phyloP scores from a whole-genome alignment of 1,140 invertebrate genomes.

The Pectinophora gossypiella region DNA sequence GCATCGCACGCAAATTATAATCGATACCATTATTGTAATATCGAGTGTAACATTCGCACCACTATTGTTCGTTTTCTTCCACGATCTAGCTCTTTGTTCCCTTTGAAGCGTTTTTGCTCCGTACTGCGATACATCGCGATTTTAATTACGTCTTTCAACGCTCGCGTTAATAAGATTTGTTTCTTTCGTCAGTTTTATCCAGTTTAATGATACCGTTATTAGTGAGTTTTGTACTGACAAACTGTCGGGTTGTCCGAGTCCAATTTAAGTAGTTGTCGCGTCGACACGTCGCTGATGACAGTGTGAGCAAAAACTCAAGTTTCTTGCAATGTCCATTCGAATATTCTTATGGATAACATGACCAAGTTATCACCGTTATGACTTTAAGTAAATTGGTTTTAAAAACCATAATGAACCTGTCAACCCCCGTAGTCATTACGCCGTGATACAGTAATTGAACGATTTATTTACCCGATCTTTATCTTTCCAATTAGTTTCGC shows the following conservation, averaged over 20 bases:
- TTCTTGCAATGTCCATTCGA: slow-evolving; percentile 20
- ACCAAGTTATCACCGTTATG: background rate
- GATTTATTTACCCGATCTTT: slow-evolving; percentile 41
- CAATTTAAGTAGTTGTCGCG: slow-evolving; percentile 38
- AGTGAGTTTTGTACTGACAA: slow-evolving; percentile 23
- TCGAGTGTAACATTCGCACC: slow-evolving; percentile 60
- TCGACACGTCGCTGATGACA: slow-evolving; percentile 37
- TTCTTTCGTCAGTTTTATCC: background rate
- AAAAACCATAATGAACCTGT: slow-evolving; percentile 35
- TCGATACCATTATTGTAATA: slow-evolving; percentile 74
- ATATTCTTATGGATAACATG: background rate
- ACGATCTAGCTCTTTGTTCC: slow-evolving; percentile 25
- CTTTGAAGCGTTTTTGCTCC: slow-evolving; percentile 15
- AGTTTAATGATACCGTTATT: background rate
- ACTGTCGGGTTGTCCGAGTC: slow-evolving; percentile 24
- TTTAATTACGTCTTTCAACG: slow-evolving; percentile 3
- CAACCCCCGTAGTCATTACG: slow-evolving; percentile 34
- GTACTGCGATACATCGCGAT: background rate
- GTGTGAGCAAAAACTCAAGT: slow-evolving; percentile 25
- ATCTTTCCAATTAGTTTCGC: slow-evolving; percentile 41
- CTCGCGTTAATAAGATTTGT: background rate
- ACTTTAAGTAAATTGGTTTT: background rate
- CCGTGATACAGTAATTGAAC: slow-evolving; percentile 43
- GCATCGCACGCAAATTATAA: slow-evolving; percentile 74
- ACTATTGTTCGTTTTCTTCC: slow-evolving; percentile 60